Evolutionary conservation across 2,888 invertebrate species (phyloP), one percentile per base, ranked within the genome.

Genomic region (Clivina fossor): DNA sequence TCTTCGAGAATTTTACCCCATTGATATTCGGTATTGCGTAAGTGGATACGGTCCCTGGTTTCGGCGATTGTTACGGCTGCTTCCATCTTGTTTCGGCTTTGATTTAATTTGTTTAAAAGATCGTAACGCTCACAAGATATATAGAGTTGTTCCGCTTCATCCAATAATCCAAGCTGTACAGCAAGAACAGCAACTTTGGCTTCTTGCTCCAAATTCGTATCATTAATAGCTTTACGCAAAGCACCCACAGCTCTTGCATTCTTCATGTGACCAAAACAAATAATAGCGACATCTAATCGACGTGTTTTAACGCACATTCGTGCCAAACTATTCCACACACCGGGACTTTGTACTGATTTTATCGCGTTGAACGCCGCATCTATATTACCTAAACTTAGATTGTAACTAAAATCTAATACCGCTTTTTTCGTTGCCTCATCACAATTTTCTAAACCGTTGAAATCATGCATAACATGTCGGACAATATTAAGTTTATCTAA

Each of bases 271-370:
- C 93, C 92, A 58, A 99, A 79, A 71, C 98, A 99, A 2, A 98
- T 88, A 51, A 89, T 85, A 0, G 97, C 98, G 49, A 99, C 96
- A 70, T 99, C 98, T 49, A 98, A 77, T 19, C 97, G 83, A 61
- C 88, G 85, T 0, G 92, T 90, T 70, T 93, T 88, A 1, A 99
- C 96, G 71, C 98, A 98, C 85, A 94, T 95, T 72, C 88, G 86
- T 0, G 98, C 97, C 74, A 99, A 82, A 71, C 93, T 97, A 62
- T 87, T 88, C 98, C 98, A 99, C 44, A 99, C 93, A 1, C 90
- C 84, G 50, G 82, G 81, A 57, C 82, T 86, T 65, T 84, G 84
- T 18, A 85, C 81, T 1, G 80, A 75, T 66, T 80, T 80, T 22
- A 83, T 82, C 1, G 83, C 78, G 70, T 82, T 82, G 64, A 86